Conservation (phyloP, 53 echinoderm and acorn worm genomes). For the Crossaster papposus region DNA sequence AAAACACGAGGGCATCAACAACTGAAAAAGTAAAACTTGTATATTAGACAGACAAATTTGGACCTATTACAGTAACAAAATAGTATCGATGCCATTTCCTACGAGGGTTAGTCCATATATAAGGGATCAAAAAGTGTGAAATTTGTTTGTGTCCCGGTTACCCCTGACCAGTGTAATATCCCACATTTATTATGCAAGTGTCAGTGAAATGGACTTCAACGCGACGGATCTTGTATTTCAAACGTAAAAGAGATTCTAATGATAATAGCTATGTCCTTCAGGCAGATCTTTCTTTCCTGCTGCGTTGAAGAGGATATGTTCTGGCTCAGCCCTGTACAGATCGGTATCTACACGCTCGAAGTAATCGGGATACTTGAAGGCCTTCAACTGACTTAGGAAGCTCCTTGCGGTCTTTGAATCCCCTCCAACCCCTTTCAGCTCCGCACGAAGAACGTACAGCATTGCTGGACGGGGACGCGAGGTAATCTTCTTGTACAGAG, state of each 20-base stretch:
- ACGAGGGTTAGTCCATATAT: no score
- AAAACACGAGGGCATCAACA: no score
- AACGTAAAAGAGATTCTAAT: background rate
- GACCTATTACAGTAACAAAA: no score
- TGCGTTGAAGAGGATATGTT: conserved; percentile 39
- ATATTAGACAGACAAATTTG: no score
- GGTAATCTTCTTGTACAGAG: conserved; percentile 66
- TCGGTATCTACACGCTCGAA: conserved; percentile 39
- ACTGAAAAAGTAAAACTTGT: no score
- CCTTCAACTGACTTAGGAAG: conserved; percentile 49
- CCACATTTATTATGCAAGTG: no score
- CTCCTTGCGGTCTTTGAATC: conserved; percentile 33
- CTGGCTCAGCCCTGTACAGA: conserved; percentile 46
- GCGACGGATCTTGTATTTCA: no score
- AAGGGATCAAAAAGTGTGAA: no score
- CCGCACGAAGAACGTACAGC: conserved; percentile 65
- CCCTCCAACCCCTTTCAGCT: conserved; percentile 50
- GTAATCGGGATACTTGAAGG: conserved; percentile 38
- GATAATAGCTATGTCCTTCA: conserved; percentile 40
- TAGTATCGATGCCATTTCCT: no score
- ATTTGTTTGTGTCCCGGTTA: no score
- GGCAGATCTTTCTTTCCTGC: conserved; percentile 48
- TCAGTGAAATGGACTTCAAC: no score
- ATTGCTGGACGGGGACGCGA: conserved; percentile 34
- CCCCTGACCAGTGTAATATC: no score